Conservation (phyloP, 2,888 invertebrate genomes). For the Vanessa cardui region DNA sequence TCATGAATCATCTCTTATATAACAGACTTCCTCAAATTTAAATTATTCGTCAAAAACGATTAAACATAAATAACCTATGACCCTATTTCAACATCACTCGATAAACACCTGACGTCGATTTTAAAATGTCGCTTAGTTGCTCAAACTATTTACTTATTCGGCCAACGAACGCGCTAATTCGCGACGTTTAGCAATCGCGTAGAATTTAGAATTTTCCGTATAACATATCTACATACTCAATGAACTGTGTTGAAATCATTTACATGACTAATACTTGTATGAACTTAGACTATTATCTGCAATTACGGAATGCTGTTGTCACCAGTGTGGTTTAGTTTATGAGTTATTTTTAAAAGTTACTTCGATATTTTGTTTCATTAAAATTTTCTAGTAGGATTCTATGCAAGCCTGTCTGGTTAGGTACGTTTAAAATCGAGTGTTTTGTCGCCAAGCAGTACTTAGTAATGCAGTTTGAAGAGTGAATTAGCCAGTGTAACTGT, state of each 20-base stretch:
- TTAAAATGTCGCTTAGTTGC: slow-evolving; percentile 43
- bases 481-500: no score
- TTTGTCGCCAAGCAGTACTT: no score
- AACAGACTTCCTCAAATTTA: not conserved
- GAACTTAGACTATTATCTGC: slow-evolving; percentile 18
- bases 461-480: no score
- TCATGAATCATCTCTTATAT: not conserved
- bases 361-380: no score
- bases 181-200: slow-evolving; percentile 37
- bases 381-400: no score
- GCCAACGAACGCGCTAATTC: slow-evolving; percentile 45
- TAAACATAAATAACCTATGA: slow-evolving; percentile 18
- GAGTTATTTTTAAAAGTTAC: not conserved
- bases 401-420: no score
- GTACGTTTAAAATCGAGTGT: no score
- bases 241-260: slow-evolving; percentile 36
- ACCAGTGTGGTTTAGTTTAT: not conserved
- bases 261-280: slow-evolving; percentile 26
- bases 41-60: slow-evolving; percentile 4
- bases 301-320: slow-evolving; percentile 9
- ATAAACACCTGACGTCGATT: slow-evolving; percentile 53
- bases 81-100: slow-evolving; percentile 48
- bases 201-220: slow-evolving; percentile 40
- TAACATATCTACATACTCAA: slow-evolving; percentile 34
- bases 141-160: slow-evolving; percentile 56